phyloP scores from a whole-genome alignment of 53 echinoderm and acorn worm species.

The Henricia sp. region DNA sequence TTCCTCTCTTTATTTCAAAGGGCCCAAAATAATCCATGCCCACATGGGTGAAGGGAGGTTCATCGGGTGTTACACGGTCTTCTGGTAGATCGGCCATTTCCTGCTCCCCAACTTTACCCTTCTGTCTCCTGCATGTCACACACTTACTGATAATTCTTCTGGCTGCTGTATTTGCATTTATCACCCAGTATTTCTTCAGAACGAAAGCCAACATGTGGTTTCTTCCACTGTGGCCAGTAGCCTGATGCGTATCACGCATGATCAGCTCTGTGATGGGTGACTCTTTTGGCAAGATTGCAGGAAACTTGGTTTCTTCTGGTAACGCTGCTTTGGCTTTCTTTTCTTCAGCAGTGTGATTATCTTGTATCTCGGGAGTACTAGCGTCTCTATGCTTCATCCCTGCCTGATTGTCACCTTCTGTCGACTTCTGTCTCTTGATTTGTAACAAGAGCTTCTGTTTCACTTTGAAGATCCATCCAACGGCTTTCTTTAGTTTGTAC shows the following conservation, averaged over 20 bases:
- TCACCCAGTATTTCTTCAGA: conserved; percentile 58
- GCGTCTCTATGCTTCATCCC: too few relatives aligned
- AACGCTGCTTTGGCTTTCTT: conserved; percentile 18
- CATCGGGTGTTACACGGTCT: background rate
- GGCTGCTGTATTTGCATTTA: conserved; percentile 33
- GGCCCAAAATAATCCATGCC: conserved; percentile 68
- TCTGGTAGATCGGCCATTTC: conserved; percentile 17
- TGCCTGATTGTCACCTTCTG: background rate
- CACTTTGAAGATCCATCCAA: conserved; percentile 44
- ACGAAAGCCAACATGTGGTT: conserved; percentile 45
- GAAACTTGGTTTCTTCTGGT: conserved; percentile 37
- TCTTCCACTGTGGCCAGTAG: conserved; percentile 34
- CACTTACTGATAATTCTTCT: conserved; percentile 42
- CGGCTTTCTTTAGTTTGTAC: conserved; percentile 37
- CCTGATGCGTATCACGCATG: conserved; percentile 1
- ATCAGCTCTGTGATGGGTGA: conserved; percentile 21
- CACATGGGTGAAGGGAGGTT: conserved; percentile 37
- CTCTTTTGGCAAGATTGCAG: conserved; percentile 17
- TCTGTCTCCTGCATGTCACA: conserved; percentile 22
- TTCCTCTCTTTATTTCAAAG: conserved; percentile 42
- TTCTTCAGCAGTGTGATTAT: background rate
- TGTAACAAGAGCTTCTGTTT: background rate
- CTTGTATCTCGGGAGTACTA: too few relatives aligned
- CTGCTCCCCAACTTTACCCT: background rate
- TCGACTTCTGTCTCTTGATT: background rate